These are phyloP conservation scores for Xestobium rufovillosum DNA, from an alignment of 2,888 invertebrate species.

Conservation along the genomic window DNA sequence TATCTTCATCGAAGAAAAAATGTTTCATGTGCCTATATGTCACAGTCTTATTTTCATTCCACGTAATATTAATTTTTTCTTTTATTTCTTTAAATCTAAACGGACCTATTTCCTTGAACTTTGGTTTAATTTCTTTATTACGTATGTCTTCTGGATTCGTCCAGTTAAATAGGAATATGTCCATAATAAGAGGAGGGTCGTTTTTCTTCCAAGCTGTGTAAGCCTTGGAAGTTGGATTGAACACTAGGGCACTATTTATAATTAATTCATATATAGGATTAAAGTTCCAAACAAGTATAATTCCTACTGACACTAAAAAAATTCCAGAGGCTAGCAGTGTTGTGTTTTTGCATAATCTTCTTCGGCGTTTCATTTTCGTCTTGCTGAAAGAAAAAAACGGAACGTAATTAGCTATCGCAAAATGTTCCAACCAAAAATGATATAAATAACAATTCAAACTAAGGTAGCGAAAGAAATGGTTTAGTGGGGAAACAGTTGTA, in stretches of 20 bases:
- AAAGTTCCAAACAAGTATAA: constrained; percentile 32
- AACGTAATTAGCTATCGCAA: too few species aligned
- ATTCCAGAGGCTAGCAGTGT: constrained; percentile 31
- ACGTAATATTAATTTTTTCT: constrained; percentile 63
- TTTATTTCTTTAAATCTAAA: constrained; percentile 60
- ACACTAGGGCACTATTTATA: constrained; percentile 28
- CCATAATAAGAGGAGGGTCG: constrained; percentile 36
- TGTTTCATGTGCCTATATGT: constrained; percentile 59
- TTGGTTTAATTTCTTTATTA: constrained; percentile 48
- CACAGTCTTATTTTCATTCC: constrained; percentile 66
- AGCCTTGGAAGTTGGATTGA: constrained; percentile 30
- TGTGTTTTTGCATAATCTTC: constrained; percentile 27
- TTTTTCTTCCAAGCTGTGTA: constrained; percentile 36
- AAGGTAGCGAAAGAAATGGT: too few species aligned
- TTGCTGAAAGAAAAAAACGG: constrained; percentile 20
- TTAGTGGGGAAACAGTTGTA: too few species aligned
- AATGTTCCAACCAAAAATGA: too few species aligned
- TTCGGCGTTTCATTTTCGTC: constrained; percentile 27
- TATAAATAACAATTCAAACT: too few species aligned
- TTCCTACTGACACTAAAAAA: constrained; percentile 30
- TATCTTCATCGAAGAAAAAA: constrained; percentile 61
- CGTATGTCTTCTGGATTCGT: constrained; percentile 48
- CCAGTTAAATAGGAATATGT: constrained; percentile 40
- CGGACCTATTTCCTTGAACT: constrained; percentile 53
- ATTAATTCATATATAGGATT: constrained; percentile 31